These are phyloP conservation scores for Sycobia sp. DNA, from an alignment of 1,140 invertebrate genomes.

Conservation along the genomic window DNA sequence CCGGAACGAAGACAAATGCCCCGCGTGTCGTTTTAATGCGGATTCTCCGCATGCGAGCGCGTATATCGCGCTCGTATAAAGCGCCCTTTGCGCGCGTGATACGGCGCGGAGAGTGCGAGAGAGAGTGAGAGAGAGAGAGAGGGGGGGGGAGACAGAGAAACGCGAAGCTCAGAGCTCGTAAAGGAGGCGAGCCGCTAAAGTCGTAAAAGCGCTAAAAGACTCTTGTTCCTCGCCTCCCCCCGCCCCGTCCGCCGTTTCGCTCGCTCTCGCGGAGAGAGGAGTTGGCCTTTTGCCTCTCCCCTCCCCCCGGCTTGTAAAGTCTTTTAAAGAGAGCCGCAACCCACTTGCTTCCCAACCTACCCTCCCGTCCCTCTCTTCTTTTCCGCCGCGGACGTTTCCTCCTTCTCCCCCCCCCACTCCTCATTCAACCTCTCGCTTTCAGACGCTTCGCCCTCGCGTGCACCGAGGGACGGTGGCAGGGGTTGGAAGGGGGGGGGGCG, in stretches of 20 bases:
- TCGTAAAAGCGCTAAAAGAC: constrained; percentile 51
- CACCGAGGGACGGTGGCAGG: too few species aligned
- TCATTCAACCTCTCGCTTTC: background rate
- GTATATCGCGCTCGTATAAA: constrained; percentile 15
- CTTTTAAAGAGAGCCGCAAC: constrained; percentile 29
- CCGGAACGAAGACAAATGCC: constrained; percentile 31
- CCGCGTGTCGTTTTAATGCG: constrained; percentile 20
- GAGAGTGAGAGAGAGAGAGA: too few species aligned
- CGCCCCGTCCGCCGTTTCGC: constrained; percentile 6
- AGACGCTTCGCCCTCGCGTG: too few species aligned
- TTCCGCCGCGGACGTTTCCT: background rate
- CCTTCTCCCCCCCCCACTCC: background rate
- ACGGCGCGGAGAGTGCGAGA: too few species aligned
- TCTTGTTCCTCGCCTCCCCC: constrained; percentile 30
- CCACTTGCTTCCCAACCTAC: too few species aligned
- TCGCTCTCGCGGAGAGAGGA: constrained; percentile 1
- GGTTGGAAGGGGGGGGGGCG: too few species aligned
- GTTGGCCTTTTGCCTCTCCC: background rate
- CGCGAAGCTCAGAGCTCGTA: too few species aligned
- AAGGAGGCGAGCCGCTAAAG: constrained; percentile 48
- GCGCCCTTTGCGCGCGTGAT: too few species aligned
- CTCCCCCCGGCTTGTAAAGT: constrained; percentile 16
- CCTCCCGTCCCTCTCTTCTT: background rate
- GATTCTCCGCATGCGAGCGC: constrained; percentile 6
- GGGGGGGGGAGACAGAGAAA: too few species aligned